Evolutionary conservation across 2,113 vertebrate genomes (phyloP), one percentile per base, ranked within the genome.

Genomic region (Platanista minor): DNA sequence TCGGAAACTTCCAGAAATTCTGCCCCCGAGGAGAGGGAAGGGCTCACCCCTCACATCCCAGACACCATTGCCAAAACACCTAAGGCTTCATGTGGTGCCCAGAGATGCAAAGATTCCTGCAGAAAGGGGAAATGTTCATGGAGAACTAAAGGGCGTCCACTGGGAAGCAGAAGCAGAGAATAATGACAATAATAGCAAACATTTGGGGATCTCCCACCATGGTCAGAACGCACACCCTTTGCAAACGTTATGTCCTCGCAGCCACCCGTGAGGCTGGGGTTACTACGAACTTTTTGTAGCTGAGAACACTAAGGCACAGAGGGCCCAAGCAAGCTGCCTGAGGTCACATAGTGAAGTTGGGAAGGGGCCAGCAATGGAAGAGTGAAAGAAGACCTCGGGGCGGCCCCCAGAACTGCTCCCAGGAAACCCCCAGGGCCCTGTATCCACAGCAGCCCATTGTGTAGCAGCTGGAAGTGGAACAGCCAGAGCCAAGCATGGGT

Each of bases 61-160:
- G 36, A 31, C 21, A 11, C 36, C 36, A 43, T 39, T 10, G 71
- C 33, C 85, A 64, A 59, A 87, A 67, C 8, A 14, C 88, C 8
- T 43, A 6, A 36, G 15, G 11, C 39, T 77, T 49, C 39, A 8
- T 0, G 0, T 3, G 23, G 61, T 78, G 11, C 43, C 46, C 36
- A 59, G 81, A 59, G 46, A 43, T 21, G 31, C 75, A 27, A 13
- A 46, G n/a, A 6, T 54, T 52, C 54, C 86, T 92, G 64, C 75
- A 69, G 46, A 62, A 33, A 5, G 7, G 8, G 59, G 12, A 36
- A 11, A 1, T 1, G 3, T 41, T 36, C 6, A 4, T 64, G 33
- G 61, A 49, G 27, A 75, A 52, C 31, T 18, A 3, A 39, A 43
- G 1, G 17, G 54, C 29, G 18, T 43, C 71, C 36, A 1, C 3